A percentile compares a stretch with the other conserved stretches of the same genome.
Evolutionary conservation across 2,113 vertebrate genomes (phyloP).

Genomic region (Cromileptes altivelis): DNA sequence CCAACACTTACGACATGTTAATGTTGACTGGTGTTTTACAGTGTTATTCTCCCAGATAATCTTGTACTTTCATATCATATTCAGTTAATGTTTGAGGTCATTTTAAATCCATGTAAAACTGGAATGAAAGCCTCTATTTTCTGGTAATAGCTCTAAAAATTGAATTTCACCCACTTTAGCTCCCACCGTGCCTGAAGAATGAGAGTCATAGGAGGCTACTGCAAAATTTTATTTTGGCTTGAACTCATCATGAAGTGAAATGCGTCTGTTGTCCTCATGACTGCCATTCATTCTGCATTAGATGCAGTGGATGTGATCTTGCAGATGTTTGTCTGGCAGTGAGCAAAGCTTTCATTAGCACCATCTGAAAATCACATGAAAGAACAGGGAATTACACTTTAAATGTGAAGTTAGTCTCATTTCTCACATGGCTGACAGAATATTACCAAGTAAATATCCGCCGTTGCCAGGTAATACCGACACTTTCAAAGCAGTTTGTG

Average conservation of each 20-base stretch:
- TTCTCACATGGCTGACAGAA: conserved; percentile 11
- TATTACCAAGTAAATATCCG: background rate
- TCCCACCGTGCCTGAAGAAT: background rate
- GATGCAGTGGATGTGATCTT: conserved; percentile 7
- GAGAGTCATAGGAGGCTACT: conserved; percentile 11
- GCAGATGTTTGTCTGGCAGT: conserved; percentile 27
- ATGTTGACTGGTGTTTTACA: background rate
- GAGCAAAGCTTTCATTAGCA: background rate
- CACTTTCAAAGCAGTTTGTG: conserved; percentile 19
- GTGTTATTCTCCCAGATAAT: background rate
- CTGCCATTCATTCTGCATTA: conserved; percentile 17
- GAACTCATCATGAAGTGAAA: background rate
- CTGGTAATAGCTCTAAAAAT: conserved; percentile 20
- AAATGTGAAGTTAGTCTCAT: conserved; percentile 11
- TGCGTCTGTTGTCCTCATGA: conserved; percentile 23
- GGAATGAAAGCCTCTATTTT: conserved; percentile 20
- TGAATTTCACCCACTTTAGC: conserved; percentile 13
- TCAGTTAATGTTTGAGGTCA: background rate
- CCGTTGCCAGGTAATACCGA: conserved; percentile 11
- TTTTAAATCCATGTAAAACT: conserved; percentile 12
- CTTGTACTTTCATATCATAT: background rate
- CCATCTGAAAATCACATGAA: conserved; percentile 21
- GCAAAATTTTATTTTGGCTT: background rate
- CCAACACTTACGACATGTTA: background rate
- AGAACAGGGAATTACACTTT: conserved; percentile 2